Evolutionary conservation across 2,797 vertebrate species (phyloP).

Genomic region (Galago senegalensis): DNA sequence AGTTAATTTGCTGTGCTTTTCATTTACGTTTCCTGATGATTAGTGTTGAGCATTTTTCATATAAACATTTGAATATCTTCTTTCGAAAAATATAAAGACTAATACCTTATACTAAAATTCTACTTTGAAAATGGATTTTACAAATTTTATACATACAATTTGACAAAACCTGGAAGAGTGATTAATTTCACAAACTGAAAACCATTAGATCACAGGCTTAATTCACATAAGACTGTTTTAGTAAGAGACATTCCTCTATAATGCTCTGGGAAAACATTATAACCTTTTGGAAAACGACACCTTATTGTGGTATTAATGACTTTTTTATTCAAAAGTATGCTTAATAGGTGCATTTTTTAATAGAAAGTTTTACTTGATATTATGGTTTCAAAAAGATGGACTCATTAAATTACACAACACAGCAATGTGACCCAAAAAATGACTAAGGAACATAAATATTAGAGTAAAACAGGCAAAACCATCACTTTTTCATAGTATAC

Average conservation of each 20-base stretch:
- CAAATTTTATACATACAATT: not conserved
- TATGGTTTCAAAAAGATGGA: not conserved
- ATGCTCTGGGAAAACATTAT: not conserved
- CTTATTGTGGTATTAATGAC: not conserved
- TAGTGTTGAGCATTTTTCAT: too few species aligned
- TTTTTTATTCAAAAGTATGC: not conserved
- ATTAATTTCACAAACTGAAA: not conserved
- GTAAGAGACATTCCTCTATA: not conserved
- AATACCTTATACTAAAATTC: not conserved
- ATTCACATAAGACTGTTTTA: not conserved
- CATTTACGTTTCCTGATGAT: too few species aligned
- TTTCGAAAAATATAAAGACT: not conserved
- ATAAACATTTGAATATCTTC: too few species aligned
- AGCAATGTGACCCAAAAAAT: not conserved
- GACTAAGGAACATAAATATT: not conserved
- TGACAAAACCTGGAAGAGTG: not conserved
- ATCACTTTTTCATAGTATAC: not conserved
- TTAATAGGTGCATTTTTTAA: not conserved
- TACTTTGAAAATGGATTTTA: not conserved
- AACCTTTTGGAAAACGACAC: not conserved
- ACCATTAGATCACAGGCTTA: not conserved
- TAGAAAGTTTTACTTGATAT: not conserved
- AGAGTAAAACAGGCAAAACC: not conserved
- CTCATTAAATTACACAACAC: not conserved
- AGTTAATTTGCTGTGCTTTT: too few species aligned